Base-by-base conservation (phyloP, 2,888 invertebrate species). In the Lacanobia oleracea region DNA sequence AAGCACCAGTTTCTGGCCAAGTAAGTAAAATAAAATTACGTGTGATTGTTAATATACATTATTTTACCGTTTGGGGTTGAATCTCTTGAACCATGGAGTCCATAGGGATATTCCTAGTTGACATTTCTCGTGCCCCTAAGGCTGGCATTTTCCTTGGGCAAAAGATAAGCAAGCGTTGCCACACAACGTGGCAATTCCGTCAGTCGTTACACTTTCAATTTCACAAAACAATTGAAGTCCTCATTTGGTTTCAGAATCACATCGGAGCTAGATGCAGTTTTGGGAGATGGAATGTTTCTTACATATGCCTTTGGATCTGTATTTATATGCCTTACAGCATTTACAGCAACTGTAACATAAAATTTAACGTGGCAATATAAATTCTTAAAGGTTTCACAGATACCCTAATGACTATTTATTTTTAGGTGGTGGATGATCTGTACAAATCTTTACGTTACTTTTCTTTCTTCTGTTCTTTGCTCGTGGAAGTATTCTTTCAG, bases 261-360 rank as follows among this genome's bases (percentile, higher is more conserved):
- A 5, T 86, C 88, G 51, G 88, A 91, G 51, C 85, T 95, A 37
- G 90, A 94, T 61, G 73, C 67, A 10, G 88, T 94, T 51, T 81
- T 94, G 61, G 94, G 94, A 48, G 91, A 92, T 56, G 91, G 89
- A 40, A 93, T 94, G 91, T 83, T 94, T 60, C 73, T 94, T 2
- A 92, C 91, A 57, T 95, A 94, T 73, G 84, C 90, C 14, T 92
- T 94, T 75, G 94, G 94, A 72, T 91, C 94, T 0, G 87, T 94
- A 40, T 93, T 95, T 66, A 93, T 95, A 82, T 94, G 95, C 65
- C 89, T 95, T 2, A 95, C 95, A 48, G 93, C 92, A 72, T 95
- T 94, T 79, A 93, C 94, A 37, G 92, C 92, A 57, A 92, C 93
- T 75, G 95, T 95, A 88, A 86, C 80, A 75, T 0, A 37, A 33